Conservation (phyloP, 2,888 invertebrate genomes). For the Heteropelma amictum region DNA sequence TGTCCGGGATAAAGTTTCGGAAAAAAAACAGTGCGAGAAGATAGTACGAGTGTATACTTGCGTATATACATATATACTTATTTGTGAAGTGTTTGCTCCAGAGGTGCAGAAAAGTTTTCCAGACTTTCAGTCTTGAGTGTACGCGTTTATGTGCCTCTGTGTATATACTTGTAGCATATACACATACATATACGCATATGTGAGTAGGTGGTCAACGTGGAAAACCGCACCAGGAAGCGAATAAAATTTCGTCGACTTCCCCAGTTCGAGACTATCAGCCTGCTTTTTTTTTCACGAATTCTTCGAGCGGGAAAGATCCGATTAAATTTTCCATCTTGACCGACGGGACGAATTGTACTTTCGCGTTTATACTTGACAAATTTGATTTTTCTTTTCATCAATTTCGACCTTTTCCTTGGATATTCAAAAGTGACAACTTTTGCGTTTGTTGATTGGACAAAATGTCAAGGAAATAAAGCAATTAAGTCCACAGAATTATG, state of each 20-base stretch:
- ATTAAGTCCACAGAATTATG: slow-evolving; percentile 17
- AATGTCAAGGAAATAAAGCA: too few relatives aligned
- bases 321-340: slow-evolving; percentile 4
- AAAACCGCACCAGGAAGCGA: background rate
- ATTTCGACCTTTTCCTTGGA: too few relatives aligned
- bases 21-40: background rate
- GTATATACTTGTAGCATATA: background rate
- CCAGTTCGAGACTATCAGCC: background rate
- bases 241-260: slow-evolving; percentile 8
- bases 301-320: background rate
- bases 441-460: too few relatives aligned
- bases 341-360: background rate
- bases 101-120: slow-evolving; percentile 25
- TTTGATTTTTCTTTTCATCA: background rate
- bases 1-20: slow-evolving; percentile 15
- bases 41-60: slow-evolving; percentile 19
- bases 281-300: slow-evolving; percentile 10
- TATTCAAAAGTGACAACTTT: too few relatives aligned
- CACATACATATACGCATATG: background rate
- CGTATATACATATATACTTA: slow-evolving; percentile 5
- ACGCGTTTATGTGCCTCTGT: background rate
- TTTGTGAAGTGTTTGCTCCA: slow-evolving; percentile 1
- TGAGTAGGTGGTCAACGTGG: slow-evolving; percentile 25
- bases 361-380: background rate
- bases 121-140: slow-evolving; percentile 11